Base-by-base conservation (phyloP, 2,113 vertebrate species). In the Canis aureus region DNA sequence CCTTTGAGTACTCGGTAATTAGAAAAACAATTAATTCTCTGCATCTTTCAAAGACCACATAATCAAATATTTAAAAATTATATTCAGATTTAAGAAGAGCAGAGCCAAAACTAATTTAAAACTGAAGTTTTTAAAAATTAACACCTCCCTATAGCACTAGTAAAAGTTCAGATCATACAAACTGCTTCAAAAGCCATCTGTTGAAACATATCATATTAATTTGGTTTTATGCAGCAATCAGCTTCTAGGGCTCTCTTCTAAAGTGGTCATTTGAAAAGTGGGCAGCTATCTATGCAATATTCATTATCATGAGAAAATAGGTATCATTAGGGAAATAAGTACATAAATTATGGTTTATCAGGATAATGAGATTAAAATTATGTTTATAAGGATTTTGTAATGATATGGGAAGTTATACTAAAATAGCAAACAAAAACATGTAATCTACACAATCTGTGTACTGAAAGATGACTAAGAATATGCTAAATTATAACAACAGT, bases 21-120 rank as follows among this genome's bases (percentile, higher is more conserved):
- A 90, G 62, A 95, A 96, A 98, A 90, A 87, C 57, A 25, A 94
- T 35, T 17, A 94, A 94, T 29, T 92, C 11, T 32, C 38, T 59
- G 4, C 43, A 71, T 66, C 53, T 95, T 89, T 96, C 67, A 76
- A 62, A 84, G n/a, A 91, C 0, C 73, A 8, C 5, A 35, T 67
- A 86, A 55, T 5, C 51, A 93, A 76, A 78, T 89, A 85, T 23
- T 93, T 80, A 64, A 62, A 84, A 84, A 66, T 66, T 51, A 85
- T 32, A 67, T 53, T 90, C 57, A 76, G 93, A 80, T n/a, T 92
- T n/a, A 84, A 73, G 43, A 86, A 87, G 22, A 89, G 66, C 32
- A 29, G 71, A 83, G 19, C 15, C 43, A 69, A 89, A 95, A 67
- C 73, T 81, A 80, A 85, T n/a, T 93, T 38, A 73, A 89, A 89